Evolutionary conservation across 2,888 invertebrate species (phyloP).

Genomic region (Agrypnus murinus): DNA sequence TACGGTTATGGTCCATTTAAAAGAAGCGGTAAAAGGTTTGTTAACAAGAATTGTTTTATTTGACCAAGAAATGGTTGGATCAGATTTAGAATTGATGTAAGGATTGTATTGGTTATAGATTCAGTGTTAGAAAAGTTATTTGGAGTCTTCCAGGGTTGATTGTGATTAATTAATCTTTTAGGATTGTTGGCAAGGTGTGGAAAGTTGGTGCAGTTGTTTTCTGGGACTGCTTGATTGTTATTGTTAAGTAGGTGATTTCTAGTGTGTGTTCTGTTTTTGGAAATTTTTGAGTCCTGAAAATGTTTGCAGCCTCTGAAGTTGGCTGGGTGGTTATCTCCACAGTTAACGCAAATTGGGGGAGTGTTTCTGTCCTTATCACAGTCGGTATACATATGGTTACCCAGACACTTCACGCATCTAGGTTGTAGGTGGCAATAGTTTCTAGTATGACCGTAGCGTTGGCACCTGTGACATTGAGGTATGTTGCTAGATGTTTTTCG

Average conservation of each 20-base stretch:
- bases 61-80: conserved; percentile 13
- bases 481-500: background rate
- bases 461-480: background rate
- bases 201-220: background rate
- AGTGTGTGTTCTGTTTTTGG: background rate
- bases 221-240: background rate
- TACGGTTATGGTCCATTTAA: too few species aligned
- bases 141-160: conserved; percentile 4
- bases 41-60: too few species aligned
- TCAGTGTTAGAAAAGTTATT: conserved; percentile 7
- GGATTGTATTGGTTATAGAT: conserved; percentile 6
- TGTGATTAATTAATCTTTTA: conserved; percentile 5
- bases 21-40: too few species aligned
- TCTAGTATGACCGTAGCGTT: background rate
- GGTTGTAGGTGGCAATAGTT: background rate
- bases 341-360: background rate
- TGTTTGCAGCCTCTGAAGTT: too few species aligned
- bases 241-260: background rate
- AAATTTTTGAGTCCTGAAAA: background rate
- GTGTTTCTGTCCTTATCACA: background rate
- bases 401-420: background rate
- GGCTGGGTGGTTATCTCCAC: background rate
- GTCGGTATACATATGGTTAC: background rate
- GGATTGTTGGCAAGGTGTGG: conserved; percentile 1
- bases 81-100: conserved; percentile 6